Base-by-base conservation (phyloP, 2,888 invertebrate species). In the Muscina levida region DNA sequence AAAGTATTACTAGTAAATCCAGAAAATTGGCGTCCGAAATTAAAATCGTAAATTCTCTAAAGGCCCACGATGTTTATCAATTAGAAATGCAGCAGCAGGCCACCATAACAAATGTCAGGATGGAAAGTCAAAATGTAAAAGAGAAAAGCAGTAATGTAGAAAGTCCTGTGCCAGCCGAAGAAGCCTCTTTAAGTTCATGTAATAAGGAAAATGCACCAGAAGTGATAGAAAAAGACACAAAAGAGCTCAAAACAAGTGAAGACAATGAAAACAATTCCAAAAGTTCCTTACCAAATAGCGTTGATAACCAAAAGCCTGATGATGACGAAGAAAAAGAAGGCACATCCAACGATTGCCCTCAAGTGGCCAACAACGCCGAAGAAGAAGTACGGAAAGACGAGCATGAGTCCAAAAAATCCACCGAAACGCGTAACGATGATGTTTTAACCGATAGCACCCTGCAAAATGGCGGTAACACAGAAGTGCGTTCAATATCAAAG, bases 11-110 rank as follows among this genome's bases (percentile, higher is more conserved):
- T 13, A 82, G 79, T 2, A 89, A 89, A 79, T 86, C 87, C 0
- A 85, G 84, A 72, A 84, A 85, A 72, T 84, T 90, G 56, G 87
- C 89, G 39, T 76, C 84, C 44, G 87, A 89, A 82, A 90, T 90
- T 46, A 89, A 89, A 77, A 67, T 84, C 17, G 89, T 89, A 26
- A 90, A 90, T 82, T 83, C 83, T 1, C 44, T 84, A 65, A 85
- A 85, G 71, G 86, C 78, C 70, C 82, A 84, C 19, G 85, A 88
- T 80, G 65, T 87, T 19, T 17, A 51, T 2, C 77, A 76, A 3
- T 46, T 78, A 5, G 31, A 5, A 31, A 31, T 31, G 31, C 4
- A 31, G 31, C 4, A 31, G 8, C 31, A n/a, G n/a, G n/a, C n/a
- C n/a, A n/a, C 31, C 8, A 31, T 5, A 31, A 5, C 31, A 31